Evolutionary conservation across 2,888 invertebrate genomes (phyloP), one percentile per base, ranked within the genome.

Genomic region (Dione vanillae): DNA sequence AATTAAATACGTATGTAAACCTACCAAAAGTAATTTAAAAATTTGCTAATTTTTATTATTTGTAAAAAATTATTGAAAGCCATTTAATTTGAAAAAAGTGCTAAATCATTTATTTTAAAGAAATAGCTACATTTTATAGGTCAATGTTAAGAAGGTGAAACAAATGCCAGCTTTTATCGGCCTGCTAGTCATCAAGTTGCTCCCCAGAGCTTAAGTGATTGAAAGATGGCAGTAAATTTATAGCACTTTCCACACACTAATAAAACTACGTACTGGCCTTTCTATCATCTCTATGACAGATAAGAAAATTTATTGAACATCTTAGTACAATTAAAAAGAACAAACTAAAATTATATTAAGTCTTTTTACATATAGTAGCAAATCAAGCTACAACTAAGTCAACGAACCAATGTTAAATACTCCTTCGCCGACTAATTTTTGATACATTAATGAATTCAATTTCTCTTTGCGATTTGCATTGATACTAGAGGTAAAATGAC

Each of bases 131-230:
- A 20, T 16, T 62, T 71, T 73, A 59, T 72, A 71, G 75, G 75
- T 75, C 75, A 74, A 72, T 69, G 68, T 35, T 70, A 71, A 75
- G 67, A 51, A 47, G 70, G 71, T 68, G 71, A 67, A 70, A 65
- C 47, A 35, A 56, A 62, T 67, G 45, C 71, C 65, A 56, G 27
- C 69, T 65, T 70, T 69, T 71, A 64, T 73, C 69, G 68, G 71
- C 68, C 71, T 56, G 66, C 66, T 65, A 54, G 68, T 52, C 61
- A 54, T 52, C 65, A 58, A 41, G 67, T 43, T 65, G 27, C 65
- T 65, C 27, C 40, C 40, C 59, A 47, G 40, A 47, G 19, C 49
- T 49, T 51, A 40, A 69, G 49, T 69, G 52, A 65, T 68, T 71
- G 45, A 20, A 62, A 54, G 68, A 47, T 37, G 64, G 61, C 62